These are phyloP conservation scores for Rhopalosiphum maidis DNA, from an alignment of 1,140 invertebrate species.

Conservation along the genomic window DNA sequence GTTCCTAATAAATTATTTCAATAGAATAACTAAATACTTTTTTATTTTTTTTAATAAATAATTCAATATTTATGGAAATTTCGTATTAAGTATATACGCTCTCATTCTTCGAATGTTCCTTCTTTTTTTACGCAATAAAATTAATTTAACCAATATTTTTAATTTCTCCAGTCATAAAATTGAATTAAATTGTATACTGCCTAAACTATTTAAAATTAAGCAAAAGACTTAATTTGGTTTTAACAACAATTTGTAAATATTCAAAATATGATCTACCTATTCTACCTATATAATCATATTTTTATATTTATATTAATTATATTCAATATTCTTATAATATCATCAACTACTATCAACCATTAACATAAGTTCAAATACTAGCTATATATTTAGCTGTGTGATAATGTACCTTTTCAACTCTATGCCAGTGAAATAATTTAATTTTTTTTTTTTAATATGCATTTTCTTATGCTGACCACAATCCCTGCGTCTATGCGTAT, in stretches of 20 bases:
- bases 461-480: no score
- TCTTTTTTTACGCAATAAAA: not conserved
- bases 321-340: not conserved
- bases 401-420: no score
- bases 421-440: no score
- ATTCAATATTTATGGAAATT: not conserved
- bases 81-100: not conserved
- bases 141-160: not conserved
- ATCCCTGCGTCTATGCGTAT: not conserved
- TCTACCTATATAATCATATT: not conserved
- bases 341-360: not conserved
- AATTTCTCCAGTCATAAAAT: not conserved
- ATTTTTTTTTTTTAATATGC: no score
- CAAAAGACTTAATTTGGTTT: not conserved
- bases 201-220: not conserved
- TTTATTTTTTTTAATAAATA: not conserved
- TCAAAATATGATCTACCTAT: not conserved
- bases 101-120: not conserved
- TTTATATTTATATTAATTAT: not conserved
- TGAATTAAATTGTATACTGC: not conserved
- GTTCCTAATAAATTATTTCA: not conserved
- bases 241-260: not conserved
- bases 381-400: not conserved
- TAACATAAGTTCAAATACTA: not conserved
- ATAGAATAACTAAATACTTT: not conserved